Percentiles rank a stretch among this genome's conserved stretches.
Conservation (phyloP, 1,140 invertebrate species). For the Cephus cinctus region DNA sequence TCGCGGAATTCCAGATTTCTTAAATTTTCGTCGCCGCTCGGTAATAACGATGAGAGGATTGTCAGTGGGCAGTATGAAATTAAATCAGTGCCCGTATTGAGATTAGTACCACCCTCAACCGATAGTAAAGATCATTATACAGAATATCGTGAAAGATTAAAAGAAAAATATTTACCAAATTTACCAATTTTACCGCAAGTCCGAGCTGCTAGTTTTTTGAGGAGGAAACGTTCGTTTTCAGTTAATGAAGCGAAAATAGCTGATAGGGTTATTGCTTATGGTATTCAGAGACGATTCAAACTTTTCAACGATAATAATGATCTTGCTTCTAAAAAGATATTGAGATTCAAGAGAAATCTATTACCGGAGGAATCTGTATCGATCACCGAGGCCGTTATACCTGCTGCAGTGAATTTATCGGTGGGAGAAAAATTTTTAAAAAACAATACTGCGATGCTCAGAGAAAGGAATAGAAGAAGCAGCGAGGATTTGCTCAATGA, state of each 20-base stretch:
- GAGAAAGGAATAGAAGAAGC: constrained; percentile 3
- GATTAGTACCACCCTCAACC: constrained; percentile 3
- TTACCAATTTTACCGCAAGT: neutral
- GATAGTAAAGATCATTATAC: neutral
- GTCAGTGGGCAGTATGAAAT: too few relatives aligned
- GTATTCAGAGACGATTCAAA: neutral
- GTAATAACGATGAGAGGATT: too few relatives aligned
- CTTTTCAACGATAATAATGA: neutral
- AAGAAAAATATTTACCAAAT: too few relatives aligned
- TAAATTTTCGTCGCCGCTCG: too few relatives aligned
- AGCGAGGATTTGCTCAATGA: constrained; percentile 25
- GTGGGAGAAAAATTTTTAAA: neutral
- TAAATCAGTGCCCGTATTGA: neutral
- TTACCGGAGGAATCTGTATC: neutral
- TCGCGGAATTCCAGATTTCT: neutral
- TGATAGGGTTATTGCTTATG: neutral
- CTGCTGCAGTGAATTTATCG: constrained; percentile 3
- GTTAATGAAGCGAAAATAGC: neutral
- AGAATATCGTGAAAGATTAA: neutral
- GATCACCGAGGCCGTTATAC: too few relatives aligned
- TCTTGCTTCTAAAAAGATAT: neutral
- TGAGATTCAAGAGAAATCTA: neutral
- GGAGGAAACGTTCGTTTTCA: too few relatives aligned
- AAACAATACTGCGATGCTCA: neutral
- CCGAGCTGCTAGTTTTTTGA: neutral